These are phyloP conservation scores for Synergus laeviventris DNA, from an alignment of 2,888 invertebrate species.

Conservation along the genomic window DNA sequence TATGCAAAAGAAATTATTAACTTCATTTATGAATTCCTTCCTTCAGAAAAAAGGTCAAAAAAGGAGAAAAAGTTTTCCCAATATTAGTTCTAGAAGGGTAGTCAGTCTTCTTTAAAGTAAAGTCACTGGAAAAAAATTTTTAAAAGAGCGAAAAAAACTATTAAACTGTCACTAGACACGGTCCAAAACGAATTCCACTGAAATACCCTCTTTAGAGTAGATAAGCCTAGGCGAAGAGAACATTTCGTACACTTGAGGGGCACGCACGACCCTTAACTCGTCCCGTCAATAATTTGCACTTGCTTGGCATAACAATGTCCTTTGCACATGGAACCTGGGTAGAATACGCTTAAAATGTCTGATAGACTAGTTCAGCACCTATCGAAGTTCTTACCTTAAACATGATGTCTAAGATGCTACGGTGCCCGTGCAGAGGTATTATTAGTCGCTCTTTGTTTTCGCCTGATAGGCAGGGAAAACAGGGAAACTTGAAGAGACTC, in stretches of 20 bases:
- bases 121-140: background rate
- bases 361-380: background rate
- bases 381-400: constrained; percentile 61
- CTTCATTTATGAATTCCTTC: too few species aligned
- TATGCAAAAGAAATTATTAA: background rate
- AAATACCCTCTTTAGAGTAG: background rate
- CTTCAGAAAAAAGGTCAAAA: background rate
- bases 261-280: constrained; percentile 36
- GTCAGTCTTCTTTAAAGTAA: background rate
- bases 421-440: constrained; percentile 39
- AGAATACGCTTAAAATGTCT: background rate
- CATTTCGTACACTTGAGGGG: constrained; percentile 11
- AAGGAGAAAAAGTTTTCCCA: background rate
- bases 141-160: background rate
- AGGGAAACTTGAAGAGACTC: constrained; percentile 50
- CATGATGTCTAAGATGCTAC: constrained; percentile 57
- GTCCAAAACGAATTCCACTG: background rate
- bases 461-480: constrained; percentile 50
- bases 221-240: background rate
- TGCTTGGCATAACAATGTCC: constrained; percentile 33
- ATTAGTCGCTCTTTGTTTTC: constrained; percentile 40
- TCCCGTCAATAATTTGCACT: constrained; percentile 35
- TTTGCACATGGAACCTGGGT: constrained; percentile 11
- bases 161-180: background rate
- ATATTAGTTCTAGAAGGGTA: background rate